Percentiles rank a stretch among this genome's conserved stretches.
These are phyloP conservation scores for Bradysia coprophila DNA, from an alignment of 1,140 invertebrate genomes.

Conservation along the genomic window DNA sequence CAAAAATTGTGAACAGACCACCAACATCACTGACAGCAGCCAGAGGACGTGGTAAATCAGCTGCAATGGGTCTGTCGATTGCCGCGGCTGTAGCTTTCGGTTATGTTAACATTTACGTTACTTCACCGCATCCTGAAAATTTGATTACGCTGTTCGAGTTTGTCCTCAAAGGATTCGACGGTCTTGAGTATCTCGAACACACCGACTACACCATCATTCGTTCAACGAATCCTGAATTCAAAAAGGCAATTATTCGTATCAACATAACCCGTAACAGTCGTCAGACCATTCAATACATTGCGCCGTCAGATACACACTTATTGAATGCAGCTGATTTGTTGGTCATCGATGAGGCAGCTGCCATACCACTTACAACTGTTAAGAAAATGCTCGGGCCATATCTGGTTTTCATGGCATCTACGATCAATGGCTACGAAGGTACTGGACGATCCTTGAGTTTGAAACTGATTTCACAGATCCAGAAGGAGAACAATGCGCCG, in stretches of 20 bases:
- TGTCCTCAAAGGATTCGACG: slow-evolving; percentile 91
- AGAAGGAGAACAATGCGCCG: slow-evolving; percentile 31
- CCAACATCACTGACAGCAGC: slow-evolving; percentile 92
- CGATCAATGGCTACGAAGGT: slow-evolving; percentile 97
- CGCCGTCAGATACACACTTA: slow-evolving; percentile 75
- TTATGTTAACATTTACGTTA: slow-evolving; percentile 97
- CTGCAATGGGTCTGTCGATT: slow-evolving; percentile 87
- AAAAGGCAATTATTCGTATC: slow-evolving; percentile 88
- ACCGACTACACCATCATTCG: slow-evolving; percentile 91
- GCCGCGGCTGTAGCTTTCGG: slow-evolving; percentile 68
- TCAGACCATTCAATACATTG: slow-evolving; percentile 97
- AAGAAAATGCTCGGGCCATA: slow-evolving; percentile 84
- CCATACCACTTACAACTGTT: slow-evolving; percentile 89
- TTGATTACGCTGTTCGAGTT: slow-evolving; percentile 97
- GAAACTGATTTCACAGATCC: slow-evolving; percentile 84
- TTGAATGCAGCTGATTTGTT: slow-evolving; percentile 86
- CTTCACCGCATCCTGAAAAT: slow-evolving; percentile 96
- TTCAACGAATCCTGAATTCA: slow-evolving; percentile 90
- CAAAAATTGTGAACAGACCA: slow-evolving; percentile 42
- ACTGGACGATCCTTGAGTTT: slow-evolving; percentile 90
- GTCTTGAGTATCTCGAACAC: slow-evolving; percentile 89
- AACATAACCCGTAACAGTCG: slow-evolving; percentile 82
- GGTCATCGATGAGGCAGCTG: slow-evolving; percentile 97
- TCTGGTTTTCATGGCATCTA: slow-evolving; percentile 90
- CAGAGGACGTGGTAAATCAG: slow-evolving; percentile 94